Base-by-base conservation (phyloP, 1,140 invertebrate species). In the Ceratitis capitata region DNA sequence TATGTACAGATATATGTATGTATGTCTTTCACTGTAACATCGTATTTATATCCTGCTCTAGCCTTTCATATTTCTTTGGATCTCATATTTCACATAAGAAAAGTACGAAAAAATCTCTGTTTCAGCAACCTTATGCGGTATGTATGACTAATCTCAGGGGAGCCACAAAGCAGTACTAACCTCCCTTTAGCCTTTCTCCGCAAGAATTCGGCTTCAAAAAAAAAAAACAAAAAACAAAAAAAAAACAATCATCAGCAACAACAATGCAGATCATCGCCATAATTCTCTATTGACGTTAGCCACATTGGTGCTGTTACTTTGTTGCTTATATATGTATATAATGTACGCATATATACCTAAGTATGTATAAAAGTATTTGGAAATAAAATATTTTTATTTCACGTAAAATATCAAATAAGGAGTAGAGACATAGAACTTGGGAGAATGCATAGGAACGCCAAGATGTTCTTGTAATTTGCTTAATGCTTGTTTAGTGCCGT, bases 91-190 rank as follows among this genome's bases (percentile, higher is more conserved):
- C 10, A 45, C n/a, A n/a, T n/a, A n/a, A n/a, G n/a, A n/a, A 56
- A 49, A 56, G 23, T 23, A 78, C 35, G n/a, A n/a, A n/a, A n/a
- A n/a, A 78, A 78, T 47, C 69, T 78, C 39, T 78, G 69, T n/a
- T n/a, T n/a, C 39, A 83, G 82, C 49, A 53, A 53, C 45, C 49
- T 83, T 78, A 78, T 78, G 69, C 42, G 69, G 47, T 51, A 83
- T 29, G 82, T 83, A 83, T 83, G 82, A 83, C 82, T 83, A 83
- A 83, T 83, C 82, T 83, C 82, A 49, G 47, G 82, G 82, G 82
- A 83, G 82, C 19, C 82, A 83, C 26, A 9, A 32, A 45, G 39
- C 69, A 35, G 1, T 39, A 23, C 35, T 45, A 4, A 3, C 39
- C 39, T n/a, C 69, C 39, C n/a, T n/a, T n/a, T n/a, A n/a, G n/a